Evolutionary conservation across 2,797 vertebrate genomes (phyloP), one percentile per base, ranked within the genome.

Genomic region (Adrianichthys oophorus): DNA sequence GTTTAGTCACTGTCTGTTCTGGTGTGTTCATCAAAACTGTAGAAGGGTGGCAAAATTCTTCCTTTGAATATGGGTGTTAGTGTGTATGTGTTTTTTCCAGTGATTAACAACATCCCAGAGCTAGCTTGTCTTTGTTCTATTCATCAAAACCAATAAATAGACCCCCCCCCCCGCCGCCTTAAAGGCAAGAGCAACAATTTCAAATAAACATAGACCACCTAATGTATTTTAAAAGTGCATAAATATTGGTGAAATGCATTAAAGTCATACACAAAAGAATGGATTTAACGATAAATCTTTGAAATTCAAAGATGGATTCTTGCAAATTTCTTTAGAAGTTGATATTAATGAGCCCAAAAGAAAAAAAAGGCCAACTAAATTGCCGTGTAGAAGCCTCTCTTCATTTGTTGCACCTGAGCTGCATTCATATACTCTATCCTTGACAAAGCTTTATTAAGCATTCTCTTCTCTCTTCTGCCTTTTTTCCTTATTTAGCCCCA

Each of bases 401-500:
- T 81, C 68, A 82, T 83, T 32, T 78, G 76, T 43, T 67, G 52
- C 68, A 65, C 50, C 62, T 65, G 18, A 72, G 70, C 55, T 70
- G 60, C 68, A 62, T 63, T 70, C 66, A 66, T 26, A 53, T 43
- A 72, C 62, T 54, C 41, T 70, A 76, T 78, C 64, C 62, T 70
- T 79, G 59, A 86, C 65, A 80, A 81, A 74, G 67, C 65, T 70
- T 60, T 56, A 48, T 76, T 74, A 79, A 80, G 45, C 58, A 58
- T 72, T 76, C 57, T 32, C 53, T 41, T 56, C 65, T 77, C 72
- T 85, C 52, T 73, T 79, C 37, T 7, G 7, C 29, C 53, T 48
- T 76, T 76, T 74, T 80, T 85, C 79, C 70, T 61, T 76, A 70
- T 85, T 82, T 72, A 73, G 70, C 74, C 61, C 76, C 50, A 81